phyloP scores from a whole-genome alignment of 1,140 invertebrate genomes.

The Sesamia nonagrioides region DNA sequence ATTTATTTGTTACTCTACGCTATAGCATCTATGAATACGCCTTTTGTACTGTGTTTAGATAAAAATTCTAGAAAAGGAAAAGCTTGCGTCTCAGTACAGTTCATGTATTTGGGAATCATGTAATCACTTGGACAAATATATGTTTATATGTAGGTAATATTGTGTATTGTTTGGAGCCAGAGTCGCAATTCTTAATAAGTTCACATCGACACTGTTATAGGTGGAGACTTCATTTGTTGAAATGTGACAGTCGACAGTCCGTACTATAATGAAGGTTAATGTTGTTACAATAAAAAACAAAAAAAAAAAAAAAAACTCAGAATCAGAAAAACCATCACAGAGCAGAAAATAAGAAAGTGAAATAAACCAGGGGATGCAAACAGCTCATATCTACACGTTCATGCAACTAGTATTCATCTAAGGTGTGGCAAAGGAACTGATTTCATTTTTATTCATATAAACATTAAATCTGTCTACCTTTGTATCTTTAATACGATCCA shows the following conservation, averaged over 20 bases:
- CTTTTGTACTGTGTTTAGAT: conserved; percentile 57
- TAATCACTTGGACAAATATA: conserved; percentile 33
- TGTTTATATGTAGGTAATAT: not conserved
- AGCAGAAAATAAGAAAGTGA: conserved; percentile 68
- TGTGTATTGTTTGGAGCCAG: conserved; percentile 45
- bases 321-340: conserved; percentile 65
- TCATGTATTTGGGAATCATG: conserved; percentile 58
- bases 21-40: conserved; percentile 5
- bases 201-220: conserved; percentile 73
- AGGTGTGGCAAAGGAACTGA: conserved; percentile 87
- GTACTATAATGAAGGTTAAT: conserved; percentile 80
- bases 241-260: conserved; percentile 69
- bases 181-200: conserved; percentile 77
- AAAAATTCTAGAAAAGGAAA: conserved; percentile 53
- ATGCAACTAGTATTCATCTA: conserved; percentile 85
- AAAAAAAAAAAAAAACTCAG: conserved; percentile 65
- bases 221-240: conserved; percentile 52
- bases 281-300: conserved; percentile 69
- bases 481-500: conserved; percentile 70
- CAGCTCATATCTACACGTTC: conserved; percentile 70
- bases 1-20: not conserved
- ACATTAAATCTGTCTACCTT: conserved; percentile 73
- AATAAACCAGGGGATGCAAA: conserved; percentile 64
- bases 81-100: conserved; percentile 78
- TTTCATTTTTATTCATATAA: conserved; percentile 79